These are phyloP conservation scores for Diaperis boleti DNA, from an alignment of 2,888 invertebrate species.

Conservation along the genomic window DNA sequence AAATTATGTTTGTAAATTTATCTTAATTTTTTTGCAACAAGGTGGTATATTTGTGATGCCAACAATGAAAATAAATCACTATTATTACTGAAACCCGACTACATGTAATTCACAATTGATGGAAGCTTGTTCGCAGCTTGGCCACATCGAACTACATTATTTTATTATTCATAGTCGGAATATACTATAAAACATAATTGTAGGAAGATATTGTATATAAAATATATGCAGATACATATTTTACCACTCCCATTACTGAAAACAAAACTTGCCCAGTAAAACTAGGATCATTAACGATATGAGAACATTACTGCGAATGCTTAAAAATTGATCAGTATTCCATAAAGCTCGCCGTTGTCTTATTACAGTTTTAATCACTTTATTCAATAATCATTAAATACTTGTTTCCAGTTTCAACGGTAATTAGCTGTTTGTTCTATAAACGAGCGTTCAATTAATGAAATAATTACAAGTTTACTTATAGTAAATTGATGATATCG, in stretches of 20 bases:
- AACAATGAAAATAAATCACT: too few relatives aligned
- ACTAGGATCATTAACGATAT: constrained; percentile 9
- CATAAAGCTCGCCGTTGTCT: constrained; percentile 27
- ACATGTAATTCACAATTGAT: too few relatives aligned
- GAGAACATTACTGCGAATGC: constrained; percentile 15
- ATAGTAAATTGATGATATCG: constrained; percentile 52
- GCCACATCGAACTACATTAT: too few relatives aligned
- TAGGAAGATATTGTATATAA: too few relatives aligned
- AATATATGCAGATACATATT: too few relatives aligned
- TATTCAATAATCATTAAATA: constrained; percentile 44
- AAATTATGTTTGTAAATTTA: too few relatives aligned
- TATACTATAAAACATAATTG: too few relatives aligned
- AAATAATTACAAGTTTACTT: constrained; percentile 56
- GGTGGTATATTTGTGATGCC: too few relatives aligned
- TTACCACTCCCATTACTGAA: background rate
- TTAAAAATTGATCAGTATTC: constrained; percentile 18
- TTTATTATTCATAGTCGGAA: too few relatives aligned
- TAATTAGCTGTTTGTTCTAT: constrained; percentile 57
- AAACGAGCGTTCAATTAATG: constrained; percentile 57
- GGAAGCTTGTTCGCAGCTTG: too few relatives aligned
- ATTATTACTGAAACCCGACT: too few relatives aligned
- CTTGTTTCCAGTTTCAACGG: constrained; percentile 43
- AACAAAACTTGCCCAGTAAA: constrained; percentile 1
- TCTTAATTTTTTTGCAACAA: too few relatives aligned
- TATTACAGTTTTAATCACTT: constrained; percentile 46